Percentiles rank a stretch among this genome's conserved stretches.
Evolutionary conservation across 1,140 invertebrate genomes (phyloP).

Genomic region (Lepidostoma basale): DNA sequence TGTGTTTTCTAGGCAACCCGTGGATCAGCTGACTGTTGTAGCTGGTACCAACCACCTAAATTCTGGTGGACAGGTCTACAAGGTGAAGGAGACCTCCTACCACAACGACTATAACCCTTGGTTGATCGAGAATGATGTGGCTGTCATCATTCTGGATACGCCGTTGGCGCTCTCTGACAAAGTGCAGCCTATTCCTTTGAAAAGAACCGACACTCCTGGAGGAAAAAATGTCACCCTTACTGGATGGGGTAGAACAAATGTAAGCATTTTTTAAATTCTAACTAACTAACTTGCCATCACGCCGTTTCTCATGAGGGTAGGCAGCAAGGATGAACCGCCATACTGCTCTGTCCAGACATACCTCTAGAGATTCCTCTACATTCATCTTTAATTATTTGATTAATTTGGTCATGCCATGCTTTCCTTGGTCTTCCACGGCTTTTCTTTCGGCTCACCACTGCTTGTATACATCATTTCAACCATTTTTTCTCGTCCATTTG

Average conservation of each 20-base stretch:
- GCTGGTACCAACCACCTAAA: slow-evolving; percentile 60
- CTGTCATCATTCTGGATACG: slow-evolving; percentile 55
- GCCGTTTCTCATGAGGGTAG: too few species aligned
- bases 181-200: slow-evolving; percentile 55
- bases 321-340: too few species aligned
- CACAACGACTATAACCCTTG: slow-evolving; percentile 59
- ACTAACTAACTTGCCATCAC: too few species aligned
- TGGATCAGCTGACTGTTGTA: slow-evolving; percentile 35
- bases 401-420: too few species aligned
- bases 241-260: slow-evolving; percentile 60
- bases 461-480: too few species aligned
- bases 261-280: too few species aligned
- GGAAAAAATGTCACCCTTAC: slow-evolving; percentile 52
- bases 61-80: slow-evolving; percentile 56
- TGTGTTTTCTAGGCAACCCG: not conserved
- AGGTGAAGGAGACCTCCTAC: slow-evolving; percentile 52
- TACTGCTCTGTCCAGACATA: too few species aligned
- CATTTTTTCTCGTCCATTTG: too few species aligned
- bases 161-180: slow-evolving; percentile 53
- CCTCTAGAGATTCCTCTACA: too few species aligned
- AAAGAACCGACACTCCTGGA: slow-evolving; percentile 49
- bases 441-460: too few species aligned
- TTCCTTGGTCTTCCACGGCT: too few species aligned
- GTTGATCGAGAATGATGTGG: slow-evolving; percentile 60
- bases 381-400: too few species aligned